Conservation (phyloP, 2,797 vertebrate genomes). For the Sebastes ruberrimus region DNA sequence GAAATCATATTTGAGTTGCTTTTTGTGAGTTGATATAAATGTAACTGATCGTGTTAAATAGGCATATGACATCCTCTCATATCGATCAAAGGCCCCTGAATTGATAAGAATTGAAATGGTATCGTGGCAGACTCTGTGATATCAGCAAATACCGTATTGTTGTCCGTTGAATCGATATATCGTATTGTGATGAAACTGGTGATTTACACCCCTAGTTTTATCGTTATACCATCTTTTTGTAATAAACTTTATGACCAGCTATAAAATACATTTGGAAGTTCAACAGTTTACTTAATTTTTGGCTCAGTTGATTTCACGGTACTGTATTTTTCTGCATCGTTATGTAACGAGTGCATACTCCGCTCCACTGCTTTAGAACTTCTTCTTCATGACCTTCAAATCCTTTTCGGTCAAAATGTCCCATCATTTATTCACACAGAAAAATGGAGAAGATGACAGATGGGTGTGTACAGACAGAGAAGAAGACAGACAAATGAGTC, state of each 20-base stretch:
- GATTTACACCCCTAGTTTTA: not conserved
- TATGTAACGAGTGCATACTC: not conserved
- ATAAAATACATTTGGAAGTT: not conserved
- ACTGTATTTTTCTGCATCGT: not conserved
- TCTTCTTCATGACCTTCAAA: not conserved
- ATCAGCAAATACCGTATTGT: no score
- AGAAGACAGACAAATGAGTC: not conserved
- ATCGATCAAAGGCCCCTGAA: no score
- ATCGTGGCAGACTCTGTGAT: no score
- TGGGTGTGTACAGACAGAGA: not conserved
- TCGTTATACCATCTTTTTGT: not conserved
- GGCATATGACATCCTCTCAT: no score
- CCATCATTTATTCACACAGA: not conserved
- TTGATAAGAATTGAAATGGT: no score
- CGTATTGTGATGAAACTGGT: no score
- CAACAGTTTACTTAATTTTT: not conserved
- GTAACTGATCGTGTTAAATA: no score
- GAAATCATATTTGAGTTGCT: no score
- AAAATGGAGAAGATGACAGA: not conserved
- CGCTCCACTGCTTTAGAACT: not conserved
- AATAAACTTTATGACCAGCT: not conserved
- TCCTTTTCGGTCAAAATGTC: not conserved
- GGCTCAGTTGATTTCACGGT: not conserved
- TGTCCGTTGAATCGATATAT: no score
- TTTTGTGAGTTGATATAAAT: no score